Base-by-base conservation (phyloP, 2,113 vertebrate genomes). In the Alexandromys fortis region DNA sequence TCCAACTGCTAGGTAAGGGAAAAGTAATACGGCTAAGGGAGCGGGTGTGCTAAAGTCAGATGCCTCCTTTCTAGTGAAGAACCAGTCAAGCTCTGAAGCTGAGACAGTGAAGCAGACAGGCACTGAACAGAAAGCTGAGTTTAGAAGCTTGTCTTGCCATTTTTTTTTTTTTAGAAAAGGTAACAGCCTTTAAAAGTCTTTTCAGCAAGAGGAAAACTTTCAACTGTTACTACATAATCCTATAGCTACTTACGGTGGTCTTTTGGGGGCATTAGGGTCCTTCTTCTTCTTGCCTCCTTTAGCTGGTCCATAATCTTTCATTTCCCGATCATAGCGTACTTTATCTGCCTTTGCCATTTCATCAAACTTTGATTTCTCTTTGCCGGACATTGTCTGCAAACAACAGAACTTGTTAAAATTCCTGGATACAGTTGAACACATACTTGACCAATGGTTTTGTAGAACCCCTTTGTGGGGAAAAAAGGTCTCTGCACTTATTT, bases 271-370 rank as follows among this genome's bases (percentile, higher is more conserved):
- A 88, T 99, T 99, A 33, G 99, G 99, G 87, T 99, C 99, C 98
- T 99, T 99, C 98, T 99, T 99, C 98, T 99, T 99, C 96, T 99
- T 99, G 97, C 98, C 98, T 91, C 99, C 99, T 96, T 99, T 99
- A 45, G 99, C 99, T 72, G 99, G 99, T 94, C 98, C 98, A 26
- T 99, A 99, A 93, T 99, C 99, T 98, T 99, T 99, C 99, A 99
- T 99, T 98, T 99, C 99, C 72, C 99, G 98, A 97, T 99, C 99
- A 91, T 99, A 99, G 94, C 99, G 98, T 90, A 99, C 98, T 98
- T 99, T 99, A 94, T 99, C 99, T 9, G 99, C 99, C 95, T 99
- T 99, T 5, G 99, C 99, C 99, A 99, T 98, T 78, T 99, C 99
- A 93, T 99, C 99, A 98, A 99, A 99, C 95, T 99, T 99, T 16